Percentiles rank a stretch among this genome's conserved stretches.
Conservation (phyloP, 2,797 vertebrate species). For the Aratinga solstitialis region DNA sequence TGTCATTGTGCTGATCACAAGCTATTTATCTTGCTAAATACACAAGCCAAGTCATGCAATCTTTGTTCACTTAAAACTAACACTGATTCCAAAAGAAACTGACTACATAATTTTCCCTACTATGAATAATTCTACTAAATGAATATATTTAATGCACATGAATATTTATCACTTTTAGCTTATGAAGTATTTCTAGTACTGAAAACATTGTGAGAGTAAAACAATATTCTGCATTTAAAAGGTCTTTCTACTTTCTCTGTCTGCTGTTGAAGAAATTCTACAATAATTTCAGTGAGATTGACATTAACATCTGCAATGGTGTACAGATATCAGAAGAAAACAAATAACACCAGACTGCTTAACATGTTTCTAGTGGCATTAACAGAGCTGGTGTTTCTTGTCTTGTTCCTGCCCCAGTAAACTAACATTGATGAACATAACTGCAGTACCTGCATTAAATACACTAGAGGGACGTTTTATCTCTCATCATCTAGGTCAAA, state of each 20-base stretch:
- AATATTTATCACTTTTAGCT: slow-evolving; percentile 57
- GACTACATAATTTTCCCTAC: slow-evolving; percentile 57
- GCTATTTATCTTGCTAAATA: slow-evolving; percentile 45
- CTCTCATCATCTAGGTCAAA: not conserved
- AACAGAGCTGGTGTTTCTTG: not conserved
- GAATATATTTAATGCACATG: slow-evolving; percentile 48
- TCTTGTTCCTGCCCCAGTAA: not conserved
- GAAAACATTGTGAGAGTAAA: slow-evolving; percentile 30
- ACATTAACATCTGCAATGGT: not conserved
- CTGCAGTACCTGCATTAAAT: not conserved
- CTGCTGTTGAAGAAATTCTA: not conserved
- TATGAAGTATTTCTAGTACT: slow-evolving; percentile 35
- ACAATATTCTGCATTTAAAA: slow-evolving; percentile 32
- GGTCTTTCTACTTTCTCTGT: not conserved
- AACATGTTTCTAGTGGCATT: not conserved
- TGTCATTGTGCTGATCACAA: not conserved
- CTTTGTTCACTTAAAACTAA: slow-evolving; percentile 47
- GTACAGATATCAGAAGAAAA: not conserved
- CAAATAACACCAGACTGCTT: not conserved
- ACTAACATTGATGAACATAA: not conserved
- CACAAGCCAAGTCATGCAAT: slow-evolving; percentile 16
- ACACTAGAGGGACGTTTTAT: not conserved
- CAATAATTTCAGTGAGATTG: not conserved
- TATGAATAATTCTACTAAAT: slow-evolving; percentile 63
- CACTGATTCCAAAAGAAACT: slow-evolving; percentile 39